Conservation (phyloP, 2,113 vertebrate genomes). For the Phocoena sinus region DNA sequence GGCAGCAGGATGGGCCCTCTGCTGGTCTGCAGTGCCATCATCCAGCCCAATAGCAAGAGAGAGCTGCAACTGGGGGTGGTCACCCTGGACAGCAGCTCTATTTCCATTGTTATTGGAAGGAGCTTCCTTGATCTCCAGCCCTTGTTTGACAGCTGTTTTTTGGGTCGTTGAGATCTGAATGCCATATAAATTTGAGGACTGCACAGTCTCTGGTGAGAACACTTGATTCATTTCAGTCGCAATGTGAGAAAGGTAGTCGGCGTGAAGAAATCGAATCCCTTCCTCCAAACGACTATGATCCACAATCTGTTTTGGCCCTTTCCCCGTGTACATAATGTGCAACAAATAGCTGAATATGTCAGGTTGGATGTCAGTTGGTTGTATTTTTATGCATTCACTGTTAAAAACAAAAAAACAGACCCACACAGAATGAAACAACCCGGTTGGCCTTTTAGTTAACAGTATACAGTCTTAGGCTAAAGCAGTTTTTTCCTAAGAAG, state of each 20-base stretch:
- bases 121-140: slow-evolving; percentile 79
- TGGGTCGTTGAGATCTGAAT: slow-evolving; percentile 96
- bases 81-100: slow-evolving; percentile 73
- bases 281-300: slow-evolving; percentile 93
- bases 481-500: slow-evolving; percentile 24
- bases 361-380: slow-evolving; percentile 97
- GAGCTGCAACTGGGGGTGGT: slow-evolving; percentile 84
- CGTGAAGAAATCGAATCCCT: slow-evolving; percentile 96
- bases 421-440: slow-evolving; percentile 51
- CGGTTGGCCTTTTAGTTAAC: background rate
- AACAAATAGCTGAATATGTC: slow-evolving; percentile 98
- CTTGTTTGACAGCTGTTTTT: slow-evolving; percentile 85
- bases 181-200: slow-evolving; percentile 95
- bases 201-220: slow-evolving; percentile 82
- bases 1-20: slow-evolving; percentile 71
- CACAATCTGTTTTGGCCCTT: slow-evolving; percentile 92
- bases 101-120: slow-evolving; percentile 69
- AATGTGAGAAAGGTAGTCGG: slow-evolving; percentile 92
- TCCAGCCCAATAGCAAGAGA: slow-evolving; percentile 89
- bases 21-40: slow-evolving; percentile 80
- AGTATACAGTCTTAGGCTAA: background rate
- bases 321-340: slow-evolving; percentile 98
- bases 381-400: slow-evolving; percentile 99
- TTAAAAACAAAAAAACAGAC: slow-evolving; percentile 72
- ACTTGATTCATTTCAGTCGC: slow-evolving; percentile 82